A percentile compares a stretch with the other conserved stretches of the same genome.
These are phyloP conservation scores for Mactromeris polynyma DNA, from an alignment of 2,888 invertebrate species.

Conservation along the genomic window DNA sequence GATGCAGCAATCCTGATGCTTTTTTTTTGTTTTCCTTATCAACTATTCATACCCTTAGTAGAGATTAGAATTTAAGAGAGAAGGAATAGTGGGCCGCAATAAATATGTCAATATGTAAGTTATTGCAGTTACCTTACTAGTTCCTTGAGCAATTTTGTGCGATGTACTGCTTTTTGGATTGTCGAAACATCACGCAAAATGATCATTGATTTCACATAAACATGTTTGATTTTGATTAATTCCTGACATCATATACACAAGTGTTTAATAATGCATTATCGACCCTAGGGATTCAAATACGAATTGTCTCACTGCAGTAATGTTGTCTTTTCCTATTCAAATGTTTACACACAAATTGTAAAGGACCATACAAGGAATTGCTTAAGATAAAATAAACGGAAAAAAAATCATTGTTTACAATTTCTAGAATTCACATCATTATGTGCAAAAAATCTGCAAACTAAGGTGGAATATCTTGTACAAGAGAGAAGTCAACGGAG, in stretches of 20 bases:
- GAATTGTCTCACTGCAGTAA: not conserved
- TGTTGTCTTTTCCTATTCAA: not conserved
- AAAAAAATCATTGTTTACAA: not conserved
- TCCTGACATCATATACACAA: not conserved
- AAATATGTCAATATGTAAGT: not conserved
- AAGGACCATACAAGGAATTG: not conserved
- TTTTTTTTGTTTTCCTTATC: not conserved
- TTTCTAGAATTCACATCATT: not conserved
- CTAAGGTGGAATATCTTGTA: not conserved
- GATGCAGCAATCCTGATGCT: not conserved
- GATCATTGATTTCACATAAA: slow-evolving; percentile 10
- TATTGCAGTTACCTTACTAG: not conserved
- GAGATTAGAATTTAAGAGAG: slow-evolving; percentile 5
- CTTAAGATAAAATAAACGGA: not conserved
- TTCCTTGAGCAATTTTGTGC: not conserved
- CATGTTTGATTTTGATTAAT: not conserved
- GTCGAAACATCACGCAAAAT: slow-evolving; percentile 16
- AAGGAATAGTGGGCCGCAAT: not conserved
- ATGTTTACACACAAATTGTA: not conserved
- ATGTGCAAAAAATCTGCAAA: not conserved
- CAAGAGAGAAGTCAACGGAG: not conserved
- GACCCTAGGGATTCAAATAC: not conserved
- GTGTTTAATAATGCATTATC: not conserved
- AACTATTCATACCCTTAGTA: not conserved
- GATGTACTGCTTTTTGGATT: not conserved